phyloP scores from a whole-genome alignment of 2,113 vertebrate genomes.

The Melanotaenia duboulayi region DNA sequence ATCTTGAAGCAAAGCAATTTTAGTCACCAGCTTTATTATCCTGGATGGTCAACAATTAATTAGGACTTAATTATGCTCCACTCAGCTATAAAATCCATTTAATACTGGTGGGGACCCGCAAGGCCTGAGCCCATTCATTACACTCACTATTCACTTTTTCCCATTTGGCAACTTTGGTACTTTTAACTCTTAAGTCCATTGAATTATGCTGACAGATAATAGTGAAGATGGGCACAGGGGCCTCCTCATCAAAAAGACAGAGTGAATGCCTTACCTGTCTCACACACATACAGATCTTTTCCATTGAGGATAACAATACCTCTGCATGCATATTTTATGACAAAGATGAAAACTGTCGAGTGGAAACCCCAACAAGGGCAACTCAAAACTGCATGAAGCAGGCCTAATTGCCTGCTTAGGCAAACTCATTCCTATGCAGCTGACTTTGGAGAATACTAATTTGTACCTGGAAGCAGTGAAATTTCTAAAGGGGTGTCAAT shows the following conservation, averaged over 20 bases:
- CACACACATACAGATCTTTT: conserved; percentile 37
- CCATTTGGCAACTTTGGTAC: conserved; percentile 46
- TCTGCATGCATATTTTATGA: conserved; percentile 65
- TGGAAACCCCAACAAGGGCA: conserved; percentile 48
- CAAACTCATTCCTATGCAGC: conserved; percentile 47
- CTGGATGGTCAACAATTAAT: conserved; percentile 8
- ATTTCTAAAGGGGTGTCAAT: conserved; percentile 19
- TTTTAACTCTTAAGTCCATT: conserved; percentile 51
- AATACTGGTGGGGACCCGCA: conserved; percentile 19
- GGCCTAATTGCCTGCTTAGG: conserved; percentile 63
- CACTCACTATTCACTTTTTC: conserved; percentile 8
- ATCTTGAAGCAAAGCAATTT: conserved; percentile 9
- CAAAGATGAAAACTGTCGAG: conserved; percentile 58
- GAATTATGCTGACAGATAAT: conserved; percentile 59
- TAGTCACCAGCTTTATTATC: conserved; percentile 25
- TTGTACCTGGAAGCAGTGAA: conserved; percentile 38
- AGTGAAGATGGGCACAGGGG: conserved; percentile 37
- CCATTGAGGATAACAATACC: conserved; percentile 54
- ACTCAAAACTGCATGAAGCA: conserved; percentile 47
- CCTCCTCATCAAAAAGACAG: conserved; percentile 50
- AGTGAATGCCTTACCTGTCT: conserved; percentile 43
- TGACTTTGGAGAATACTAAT: conserved; percentile 42
- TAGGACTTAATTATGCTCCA: conserved; percentile 12
- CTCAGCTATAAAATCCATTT: conserved; percentile 42
- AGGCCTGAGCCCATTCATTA: conserved; percentile 5